These are phyloP conservation scores for Hyppa rectilinea DNA, from an alignment of 2,888 invertebrate species.

Conservation along the genomic window DNA sequence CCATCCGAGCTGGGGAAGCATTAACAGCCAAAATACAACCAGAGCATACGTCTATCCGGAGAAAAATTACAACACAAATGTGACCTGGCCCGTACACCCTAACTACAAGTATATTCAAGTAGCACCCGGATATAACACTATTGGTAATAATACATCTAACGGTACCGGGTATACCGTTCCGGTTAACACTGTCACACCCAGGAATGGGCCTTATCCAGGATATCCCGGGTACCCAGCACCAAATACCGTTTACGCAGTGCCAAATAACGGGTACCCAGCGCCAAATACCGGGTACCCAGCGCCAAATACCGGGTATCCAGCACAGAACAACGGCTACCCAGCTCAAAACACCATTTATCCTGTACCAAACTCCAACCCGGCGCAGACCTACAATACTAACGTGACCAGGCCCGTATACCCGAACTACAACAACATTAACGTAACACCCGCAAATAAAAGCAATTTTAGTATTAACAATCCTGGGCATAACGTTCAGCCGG, in stretches of 20 bases:
- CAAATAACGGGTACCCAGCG: background rate
- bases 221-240: constrained; percentile 1
- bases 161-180: background rate
- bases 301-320: background rate
- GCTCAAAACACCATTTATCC: background rate
- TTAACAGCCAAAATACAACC: too few relatives aligned
- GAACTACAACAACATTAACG: background rate
- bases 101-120: background rate
- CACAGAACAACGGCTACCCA: background rate
- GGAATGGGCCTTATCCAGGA: constrained; percentile 5
- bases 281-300: background rate
- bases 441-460: background rate
- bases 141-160: constrained; percentile 7
- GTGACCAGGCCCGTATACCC: background rate
- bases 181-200: constrained; percentile 8
- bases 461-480: background rate
- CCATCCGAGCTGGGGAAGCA: too few relatives aligned
- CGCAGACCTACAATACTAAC: background rate
- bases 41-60: background rate
- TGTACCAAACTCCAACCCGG: background rate
- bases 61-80: background rate
- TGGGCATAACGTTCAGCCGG: background rate
- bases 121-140: background rate
- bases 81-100: background rate
- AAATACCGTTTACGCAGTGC: background rate